Evolutionary conservation across 2,113 vertebrate species (phyloP), one percentile per base, ranked within the genome.

Genomic region (Theristicus caerulescens): DNA sequence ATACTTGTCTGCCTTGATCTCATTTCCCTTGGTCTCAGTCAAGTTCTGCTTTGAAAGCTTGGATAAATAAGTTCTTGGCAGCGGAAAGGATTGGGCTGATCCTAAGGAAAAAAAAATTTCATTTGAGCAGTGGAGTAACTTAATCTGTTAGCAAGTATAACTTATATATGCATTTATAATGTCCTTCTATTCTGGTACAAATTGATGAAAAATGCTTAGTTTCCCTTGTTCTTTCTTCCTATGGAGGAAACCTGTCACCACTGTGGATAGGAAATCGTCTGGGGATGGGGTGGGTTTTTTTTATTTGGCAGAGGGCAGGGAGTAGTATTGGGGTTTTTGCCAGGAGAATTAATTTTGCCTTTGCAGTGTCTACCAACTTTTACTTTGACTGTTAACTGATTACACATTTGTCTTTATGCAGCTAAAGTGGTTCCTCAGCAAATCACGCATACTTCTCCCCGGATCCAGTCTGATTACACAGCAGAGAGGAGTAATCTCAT

Each of bases 341-440:
- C 29, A 47, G 32, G 38, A 49, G 82, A 84, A 62, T 31, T 85
- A 51, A 26, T 57, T 15, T 61, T 69, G 44, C 14, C 49, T 86
- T 69, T 82, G 46, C 55, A 36, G 26, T 13, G 22, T 65, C 82
- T 55, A 8, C 6, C 20, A 42, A 3, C 52, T 66, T 72, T 52
- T 80, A 11, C 42, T 78, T 42, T 80, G 64, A 13, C 32, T 59
- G 31, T 36, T 46, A 42, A 2, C 13, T 95, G 73, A 90, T 76
- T 2, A 25, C 6, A 6, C 21, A 14, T 71, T 93, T 97, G 72
- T 80, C 61, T 88, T 46, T 90, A 25, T 94, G 22, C 97, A 99
- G 99, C 99, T 97, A 99, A 99, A 98, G 99, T 99, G 87, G 99
- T 99, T 88, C 99, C 99, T 79, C 99, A 99, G 97, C 99, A 99